Conservation (phyloP, 2,888 invertebrate species). For the Lumbricus terrestris region DNA sequence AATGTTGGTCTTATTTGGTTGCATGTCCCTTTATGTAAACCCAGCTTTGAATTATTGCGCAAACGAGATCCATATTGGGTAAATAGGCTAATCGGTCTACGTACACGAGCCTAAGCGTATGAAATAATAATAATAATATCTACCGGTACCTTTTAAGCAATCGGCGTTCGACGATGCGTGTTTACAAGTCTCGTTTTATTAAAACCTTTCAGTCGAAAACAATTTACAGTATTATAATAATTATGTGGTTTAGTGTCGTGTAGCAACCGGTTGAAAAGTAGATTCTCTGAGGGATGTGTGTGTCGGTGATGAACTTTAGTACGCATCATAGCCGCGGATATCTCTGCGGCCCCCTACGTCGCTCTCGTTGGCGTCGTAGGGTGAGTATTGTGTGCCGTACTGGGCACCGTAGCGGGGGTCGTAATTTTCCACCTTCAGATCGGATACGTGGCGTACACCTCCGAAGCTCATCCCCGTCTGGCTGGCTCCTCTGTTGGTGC, state of each 20-base stretch:
- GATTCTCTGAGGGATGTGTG: not conserved
- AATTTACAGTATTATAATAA: not conserved
- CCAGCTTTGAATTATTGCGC: not conserved
- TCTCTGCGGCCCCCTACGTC: not conserved
- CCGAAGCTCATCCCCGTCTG: conserved; percentile 7
- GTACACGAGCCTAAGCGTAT: no score
- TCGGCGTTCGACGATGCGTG: not conserved
- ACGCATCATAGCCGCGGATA: conserved; percentile 5
- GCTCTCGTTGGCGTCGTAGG: not conserved
- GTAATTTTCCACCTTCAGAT: not conserved
- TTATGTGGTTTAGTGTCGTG: not conserved
- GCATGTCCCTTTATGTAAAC: not conserved
- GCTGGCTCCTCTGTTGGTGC: conserved; percentile 8
- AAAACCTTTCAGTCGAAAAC: not conserved
- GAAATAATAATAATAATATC: no score
- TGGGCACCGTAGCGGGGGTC: not conserved
- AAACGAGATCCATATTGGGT: not conserved
- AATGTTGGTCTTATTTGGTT: not conserved
- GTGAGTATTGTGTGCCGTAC: not conserved
- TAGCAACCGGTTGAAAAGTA: not conserved
- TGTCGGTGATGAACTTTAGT: not conserved
- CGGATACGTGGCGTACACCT: conserved; percentile 6
- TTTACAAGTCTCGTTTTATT: not conserved
- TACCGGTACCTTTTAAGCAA: not conserved
- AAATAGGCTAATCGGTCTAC: not conserved